Base-by-base conservation (phyloP, 2,888 invertebrate genomes). In the Chrysodeixis includens region DNA sequence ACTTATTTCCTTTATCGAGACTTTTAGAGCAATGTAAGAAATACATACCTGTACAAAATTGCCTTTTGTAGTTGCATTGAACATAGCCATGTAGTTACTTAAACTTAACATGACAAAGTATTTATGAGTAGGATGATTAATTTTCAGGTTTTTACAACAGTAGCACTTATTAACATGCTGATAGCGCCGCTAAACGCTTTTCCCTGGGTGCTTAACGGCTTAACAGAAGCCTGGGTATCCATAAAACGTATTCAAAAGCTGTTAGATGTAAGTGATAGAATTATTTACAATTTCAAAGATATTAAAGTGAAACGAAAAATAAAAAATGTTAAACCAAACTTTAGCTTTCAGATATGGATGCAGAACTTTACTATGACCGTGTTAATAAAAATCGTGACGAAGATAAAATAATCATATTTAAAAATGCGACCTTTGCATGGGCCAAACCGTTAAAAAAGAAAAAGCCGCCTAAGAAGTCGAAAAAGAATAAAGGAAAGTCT, bases 121-220 rank as follows among this genome's bases (percentile, higher is more conserved):
- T 46, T 3, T 46, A 46, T 18, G 9, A 14, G 14, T 22, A 44
- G 10, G 55, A 7, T 44, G 9, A 12, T 14, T 46, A 20, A 22
- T 59, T 85, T 85, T 0, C 84, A 95, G 94, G 95, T 98, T 0
- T 99, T 99, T 85, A 99, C 99, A 0, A 98, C 98, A 75, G 97
- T 99, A 77, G 99, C 99, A 0, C 94, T 99, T 62, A 96, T 99
- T 69, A 98, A 99, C 88, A 99, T 99, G 98, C 95, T 99, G 68
- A 99, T 99, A 81, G 96, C 97, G 60, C 99, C 99, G 0, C 91
- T 99, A 66, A 99, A 99, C 93, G 98, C 99, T 0, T 99, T 99
- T 90, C 99, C 99, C 0, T 99, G 99, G 99, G 99, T 99, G 3
- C 93, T 99, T 20, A 99, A 99, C 91, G 99, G 99, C 0, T 93